Base-by-base conservation (phyloP, 1,140 invertebrate species). In the Ericerus pela region DNA sequence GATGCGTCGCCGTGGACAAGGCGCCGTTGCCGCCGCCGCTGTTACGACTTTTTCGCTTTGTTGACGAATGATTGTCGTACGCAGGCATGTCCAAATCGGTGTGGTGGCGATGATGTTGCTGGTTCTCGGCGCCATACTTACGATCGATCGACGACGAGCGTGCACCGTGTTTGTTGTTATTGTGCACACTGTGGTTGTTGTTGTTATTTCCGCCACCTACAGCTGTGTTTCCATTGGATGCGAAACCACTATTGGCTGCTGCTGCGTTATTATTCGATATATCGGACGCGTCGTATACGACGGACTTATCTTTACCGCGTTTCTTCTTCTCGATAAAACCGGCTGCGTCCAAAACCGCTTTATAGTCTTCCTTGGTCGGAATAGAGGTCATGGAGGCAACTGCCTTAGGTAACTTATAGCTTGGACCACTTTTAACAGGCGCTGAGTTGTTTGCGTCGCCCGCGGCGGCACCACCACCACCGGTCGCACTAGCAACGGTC, bases 361-460 rank as follows among this genome's bases (percentile, higher is more conserved):
- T 80, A 64, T 88, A 88, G 64, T 89, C 86, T 60, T 88, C 85
- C 61, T 82, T 76, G 0, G 84, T 87, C 0, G 85, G 85, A 63
- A 88, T 85, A 26, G 77, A 81, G 0, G 82, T 85, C 81, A 88
- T 86, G 0, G 85, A 88, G 1, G 84, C 83, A 1, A 88, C 84
- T 1, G 86, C 85, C 70, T 88, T 88, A 0, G 86, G 85, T 61
- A 88, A 47, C 41, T 16, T 54, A 53, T 14, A 63, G 55, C 33
- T 59, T 53, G 4, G 56, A 55, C 8, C 58, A 36, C 3, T 58
- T 51, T 2, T 73, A 62, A 22, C 10, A 2, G 41, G 41, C 41
- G 20, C 11, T 3, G 20, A 5, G 37, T 4, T 14, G 20, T 18
- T 24, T 24, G 11, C 2, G 22, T 47, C 41, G 41, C 16, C 26